phyloP scores from a whole-genome alignment of 2,888 invertebrate species.

The Coelopa pilipes region DNA sequence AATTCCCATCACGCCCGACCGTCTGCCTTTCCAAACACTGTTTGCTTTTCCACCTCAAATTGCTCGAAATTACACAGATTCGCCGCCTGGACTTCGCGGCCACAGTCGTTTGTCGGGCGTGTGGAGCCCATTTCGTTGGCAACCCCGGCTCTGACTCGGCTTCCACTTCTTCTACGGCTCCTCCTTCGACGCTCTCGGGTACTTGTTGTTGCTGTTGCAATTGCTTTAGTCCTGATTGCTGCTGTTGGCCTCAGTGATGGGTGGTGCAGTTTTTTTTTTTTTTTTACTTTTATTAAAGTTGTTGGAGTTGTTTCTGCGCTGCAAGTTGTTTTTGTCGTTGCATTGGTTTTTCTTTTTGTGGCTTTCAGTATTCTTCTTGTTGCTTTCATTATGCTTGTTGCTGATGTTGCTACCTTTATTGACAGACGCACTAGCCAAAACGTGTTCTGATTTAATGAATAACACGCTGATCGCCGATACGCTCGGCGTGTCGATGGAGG shows the following conservation, averaged over 20 bases:
- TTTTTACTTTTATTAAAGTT: too few species aligned
- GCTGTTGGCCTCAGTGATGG: too few species aligned
- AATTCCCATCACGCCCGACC: not conserved
- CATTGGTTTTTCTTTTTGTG: not conserved
- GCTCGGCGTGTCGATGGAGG: not conserved
- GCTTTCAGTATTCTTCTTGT: constrained; percentile 14
- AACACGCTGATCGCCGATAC: constrained; percentile 47
- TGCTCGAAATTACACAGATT: constrained; percentile 23
- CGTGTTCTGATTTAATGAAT: constrained; percentile 57
- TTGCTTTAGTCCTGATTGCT: too few species aligned
- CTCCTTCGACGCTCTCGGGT: not conserved
- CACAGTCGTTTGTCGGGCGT: not conserved
- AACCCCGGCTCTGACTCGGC: not conserved
- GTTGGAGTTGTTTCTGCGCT: too few species aligned
- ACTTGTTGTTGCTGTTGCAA: too few species aligned
- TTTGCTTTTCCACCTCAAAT: constrained; percentile 29
- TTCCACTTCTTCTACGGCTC: constrained; percentile 16
- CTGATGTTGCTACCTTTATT: constrained; percentile 35
- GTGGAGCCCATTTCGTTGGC: constrained; percentile 15
- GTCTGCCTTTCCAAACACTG: constrained; percentile 26
- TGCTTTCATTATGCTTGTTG: constrained; percentile 23
- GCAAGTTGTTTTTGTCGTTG: too few species aligned
- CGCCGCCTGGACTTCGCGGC: not conserved
- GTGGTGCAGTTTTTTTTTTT: too few species aligned
- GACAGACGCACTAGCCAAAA: constrained; percentile 50